Evolutionary conservation across 2,797 vertebrate genomes (phyloP), one percentile per base, ranked within the genome.

Genomic region (Lepus townsendii): DNA sequence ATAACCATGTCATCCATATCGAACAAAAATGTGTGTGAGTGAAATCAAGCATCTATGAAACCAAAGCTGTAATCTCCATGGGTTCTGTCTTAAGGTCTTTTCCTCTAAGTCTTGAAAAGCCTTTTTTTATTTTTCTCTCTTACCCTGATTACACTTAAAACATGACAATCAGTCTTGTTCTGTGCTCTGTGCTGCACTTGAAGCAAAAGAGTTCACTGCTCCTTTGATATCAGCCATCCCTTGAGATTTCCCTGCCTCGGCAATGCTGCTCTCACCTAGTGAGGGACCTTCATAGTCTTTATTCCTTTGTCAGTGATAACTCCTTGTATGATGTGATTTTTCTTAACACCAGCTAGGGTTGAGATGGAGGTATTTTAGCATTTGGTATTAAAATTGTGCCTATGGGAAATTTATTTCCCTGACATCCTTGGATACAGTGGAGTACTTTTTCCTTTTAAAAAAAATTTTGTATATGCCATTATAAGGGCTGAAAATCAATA

Each of bases 331-430:
- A 50, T 60, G 42, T 24, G 93, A 52, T 75, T 94, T 93, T 78
- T 60, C 82, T 93, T 88, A 62, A 65, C 19, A 71, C 83, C 71
- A 57, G 6, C 76, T 72, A 86, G 32, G 69, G 91, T 60, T 93
- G n/a, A 57, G 32, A 30, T 76, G 60, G 63, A 52, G 7, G 12
- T 82, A 76, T 72, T 91, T 82, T 42, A 82, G 26, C 13, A 83
- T 91, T 91, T 66, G 32, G 95, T 93, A 96, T 91, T 78, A 94
- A 95, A 95, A 83, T 57, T 17, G 24, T 91, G 52, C 38, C 88
- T 50, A 3, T 52, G 69, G 66, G 50, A 97, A 35, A 88, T 87
- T 89, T 91, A 68, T 90, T 93, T 90, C 85, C 62, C 80, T 73
- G 57, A 75, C 62, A 86, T 83, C 73, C 88, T 89, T 93, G 72